Base-by-base conservation (phyloP, 2,797 vertebrate species). In the Xiphophorus birchmanni region DNA sequence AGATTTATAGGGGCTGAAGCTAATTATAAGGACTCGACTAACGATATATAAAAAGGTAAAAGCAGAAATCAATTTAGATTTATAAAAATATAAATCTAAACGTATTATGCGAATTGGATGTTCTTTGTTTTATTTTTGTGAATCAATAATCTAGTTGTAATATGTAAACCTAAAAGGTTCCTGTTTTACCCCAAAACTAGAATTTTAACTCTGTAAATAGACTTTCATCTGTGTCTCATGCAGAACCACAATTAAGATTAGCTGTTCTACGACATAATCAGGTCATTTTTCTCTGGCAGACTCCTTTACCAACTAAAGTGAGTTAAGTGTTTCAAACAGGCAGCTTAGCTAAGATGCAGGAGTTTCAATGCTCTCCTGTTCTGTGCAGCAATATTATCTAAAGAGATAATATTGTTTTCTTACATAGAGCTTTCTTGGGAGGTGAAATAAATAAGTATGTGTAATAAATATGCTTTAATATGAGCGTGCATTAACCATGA, bases 1-100 rank as follows among this genome's bases (percentile, higher is more conserved):
- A 88, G 87, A 90, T 93, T 94, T 87, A 85, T 80, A 56, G 82
- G 81, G 90, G 94, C 89, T 91, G 87, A 94, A 91, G 90, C 91
- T 91, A 94, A 95, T 95, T 92, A 92, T 78, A 75, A 45, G 69
- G 12, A 72, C 42, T 72, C n/a, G 0, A n/a, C 40, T 42, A 71
- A 71, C 11, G 23, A 44, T 71, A 44, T 44, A 13, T 42, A 71
- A 35, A 7, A 69, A 21, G 21, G 72, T 90, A 80, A 86, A 93
- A 92, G 37, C 90, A 72, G 88, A 81, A 77, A 82, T 58, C 81
- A 82, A 40, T 74, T 81, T 71, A 79, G 76, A 80, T 90, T 90
- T 87, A 23, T 9, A 8, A 9, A 10, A 26, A 0, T 15, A 75
- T 82, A 81, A 86, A 82, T 72, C 87, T 23, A 12, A 81, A 79